These are phyloP conservation scores for Microplitis mediator DNA, from an alignment of 1,140 invertebrate species.

Conservation along the genomic window DNA sequence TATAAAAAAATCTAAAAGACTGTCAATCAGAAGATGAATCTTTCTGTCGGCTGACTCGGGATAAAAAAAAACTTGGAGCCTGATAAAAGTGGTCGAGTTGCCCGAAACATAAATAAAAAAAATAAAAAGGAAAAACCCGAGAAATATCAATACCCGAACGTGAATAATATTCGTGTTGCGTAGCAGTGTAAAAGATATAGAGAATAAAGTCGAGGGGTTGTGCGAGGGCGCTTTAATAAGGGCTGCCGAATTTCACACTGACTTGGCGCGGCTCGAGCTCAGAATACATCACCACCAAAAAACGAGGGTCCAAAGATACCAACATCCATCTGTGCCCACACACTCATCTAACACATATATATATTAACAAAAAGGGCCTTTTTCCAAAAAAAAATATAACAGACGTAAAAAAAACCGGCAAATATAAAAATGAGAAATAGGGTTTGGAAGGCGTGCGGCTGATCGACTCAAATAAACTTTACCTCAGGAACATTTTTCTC, in stretches of 20 bases:
- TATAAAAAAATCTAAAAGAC: background rate
- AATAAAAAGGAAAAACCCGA: background rate
- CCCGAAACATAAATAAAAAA: background rate
- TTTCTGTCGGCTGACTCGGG: background rate
- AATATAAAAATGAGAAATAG: slow-evolving; percentile 35
- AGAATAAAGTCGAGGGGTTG: slow-evolving; percentile 9
- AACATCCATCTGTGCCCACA: too few relatives aligned
- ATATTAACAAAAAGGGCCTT: slow-evolving; percentile 1
- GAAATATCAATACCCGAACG: slow-evolving; percentile 5
- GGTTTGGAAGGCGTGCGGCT: slow-evolving; percentile 44
- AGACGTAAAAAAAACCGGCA: background rate
- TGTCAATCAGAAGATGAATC: background rate
- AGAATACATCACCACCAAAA: background rate
- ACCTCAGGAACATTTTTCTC: background rate
- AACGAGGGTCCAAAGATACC: background rate
- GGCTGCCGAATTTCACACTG: slow-evolving; percentile 61
- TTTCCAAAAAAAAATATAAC: background rate
- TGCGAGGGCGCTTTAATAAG: slow-evolving; percentile 58
- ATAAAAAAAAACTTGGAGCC: background rate
- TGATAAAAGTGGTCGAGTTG: slow-evolving; percentile 27
- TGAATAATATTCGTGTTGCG: slow-evolving; percentile 24
- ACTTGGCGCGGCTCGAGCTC: slow-evolving; percentile 31
- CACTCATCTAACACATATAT: too few relatives aligned
- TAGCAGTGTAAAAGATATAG: background rate
- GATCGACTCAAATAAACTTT: slow-evolving; percentile 48